Conservation (phyloP, 2,888 invertebrate genomes). For the Leptinotarsa tumamoca region DNA sequence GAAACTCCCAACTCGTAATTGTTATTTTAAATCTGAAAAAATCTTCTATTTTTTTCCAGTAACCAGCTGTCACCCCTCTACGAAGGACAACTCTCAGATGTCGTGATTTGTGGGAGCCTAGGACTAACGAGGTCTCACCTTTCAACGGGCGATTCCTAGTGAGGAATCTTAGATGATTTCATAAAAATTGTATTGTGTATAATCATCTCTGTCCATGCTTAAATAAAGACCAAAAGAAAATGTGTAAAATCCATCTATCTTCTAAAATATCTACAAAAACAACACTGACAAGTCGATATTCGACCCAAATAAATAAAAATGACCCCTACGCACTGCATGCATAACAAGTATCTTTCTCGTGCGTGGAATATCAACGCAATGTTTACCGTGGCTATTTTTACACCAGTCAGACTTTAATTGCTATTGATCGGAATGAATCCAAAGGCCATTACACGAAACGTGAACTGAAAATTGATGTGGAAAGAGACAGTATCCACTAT, state of each 20-base stretch:
- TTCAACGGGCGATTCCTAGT: no score
- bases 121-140: no score
- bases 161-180: no score
- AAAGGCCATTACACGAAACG: conserved; percentile 15
- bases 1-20: no score
- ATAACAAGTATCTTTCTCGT: conserved; percentile 4
- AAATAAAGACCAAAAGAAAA: no score
- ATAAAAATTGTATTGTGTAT: no score
- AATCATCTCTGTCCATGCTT: no score
- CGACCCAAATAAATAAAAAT: conserved; percentile 9
- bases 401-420: conserved; percentile 12
- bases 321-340: background rate
- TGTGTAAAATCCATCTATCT: background rate
- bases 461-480: conserved; percentile 12
- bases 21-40: no score
- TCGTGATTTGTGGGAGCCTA: no score
- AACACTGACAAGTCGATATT: background rate
- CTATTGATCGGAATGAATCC: conserved; percentile 14
- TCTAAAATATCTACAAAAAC: background rate
- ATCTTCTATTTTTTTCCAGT: no score
- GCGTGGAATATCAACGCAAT: conserved; percentile 9
- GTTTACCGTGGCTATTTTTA: conserved; percentile 18
- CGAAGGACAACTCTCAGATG: no score
- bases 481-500: conserved; percentile 25
- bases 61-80: no score